Conservation (phyloP, 2,797 vertebrate species). For the Silurus lanzhouensis region DNA sequence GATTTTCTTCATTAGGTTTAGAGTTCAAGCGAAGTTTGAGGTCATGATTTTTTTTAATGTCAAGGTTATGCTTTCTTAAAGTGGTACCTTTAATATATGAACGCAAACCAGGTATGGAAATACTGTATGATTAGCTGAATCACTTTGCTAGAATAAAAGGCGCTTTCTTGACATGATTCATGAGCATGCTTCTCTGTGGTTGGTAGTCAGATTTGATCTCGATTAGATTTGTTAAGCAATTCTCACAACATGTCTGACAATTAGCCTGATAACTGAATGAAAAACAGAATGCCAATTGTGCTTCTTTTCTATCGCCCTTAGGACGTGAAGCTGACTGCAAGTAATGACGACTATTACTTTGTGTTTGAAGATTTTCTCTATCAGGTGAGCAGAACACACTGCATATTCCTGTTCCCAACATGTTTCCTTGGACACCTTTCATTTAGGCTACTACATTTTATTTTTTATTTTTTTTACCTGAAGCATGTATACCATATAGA, state of each 20-base stretch:
- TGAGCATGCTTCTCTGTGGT: neutral
- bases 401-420: neutral
- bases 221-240: neutral
- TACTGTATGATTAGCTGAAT: neutral
- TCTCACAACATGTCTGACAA: neutral
- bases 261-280: neutral
- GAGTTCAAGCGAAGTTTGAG: constrained; percentile 16
- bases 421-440: neutral
- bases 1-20: constrained; percentile 23
- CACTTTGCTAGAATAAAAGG: neutral
- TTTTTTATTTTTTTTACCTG: neutral
- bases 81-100: constrained; percentile 3
- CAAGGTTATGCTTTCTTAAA: constrained; percentile 25
- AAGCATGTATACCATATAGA: too few relatives aligned
- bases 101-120: constrained; percentile 20
- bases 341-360: constrained; percentile 99
- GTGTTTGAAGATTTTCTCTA: constrained; percentile 99
- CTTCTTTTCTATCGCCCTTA: constrained; percentile 54
- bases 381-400: constrained; percentile 77
- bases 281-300: neutral
- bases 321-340: constrained; percentile 98
- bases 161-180: neutral
- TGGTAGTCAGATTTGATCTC: neutral
- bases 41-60: neutral
- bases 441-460: neutral